A percentile compares a stretch with the other conserved stretches of the same genome.
Conservation (phyloP, 1,140 invertebrate species). For the Drosophila ambigua region DNA sequence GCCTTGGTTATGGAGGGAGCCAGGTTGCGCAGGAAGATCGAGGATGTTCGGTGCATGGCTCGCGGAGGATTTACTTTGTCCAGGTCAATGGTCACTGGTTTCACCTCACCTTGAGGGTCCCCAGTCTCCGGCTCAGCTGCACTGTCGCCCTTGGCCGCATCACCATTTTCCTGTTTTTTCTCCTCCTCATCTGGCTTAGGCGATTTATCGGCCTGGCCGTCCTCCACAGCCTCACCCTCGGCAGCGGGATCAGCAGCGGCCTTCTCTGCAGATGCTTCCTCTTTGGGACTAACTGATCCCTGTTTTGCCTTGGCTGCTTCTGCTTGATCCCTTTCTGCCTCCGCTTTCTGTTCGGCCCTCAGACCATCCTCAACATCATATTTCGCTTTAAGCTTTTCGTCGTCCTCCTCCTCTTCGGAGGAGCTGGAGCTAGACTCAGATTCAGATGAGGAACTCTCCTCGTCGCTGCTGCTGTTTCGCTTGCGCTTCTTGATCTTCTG, state of each 20-base stretch:
- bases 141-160: conserved; percentile 14
- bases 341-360: conserved; percentile 61
- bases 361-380: conserved; percentile 82
- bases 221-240: background rate
- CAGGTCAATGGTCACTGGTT: conserved; percentile 74
- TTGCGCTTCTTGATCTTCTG: conserved; percentile 81
- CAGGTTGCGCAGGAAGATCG: conserved; percentile 98
- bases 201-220: conserved; percentile 1
- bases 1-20: conserved; percentile 97
- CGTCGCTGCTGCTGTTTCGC: conserved; percentile 83
- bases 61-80: conserved; percentile 86
- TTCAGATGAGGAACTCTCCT: conserved; percentile 78
- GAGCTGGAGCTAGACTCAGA: conserved; percentile 69
- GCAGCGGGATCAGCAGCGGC: background rate
- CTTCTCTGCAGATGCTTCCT: background rate
- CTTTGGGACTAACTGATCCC: conserved; percentile 28
- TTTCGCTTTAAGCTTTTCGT: conserved; percentile 79
- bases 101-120: conserved; percentile 5
- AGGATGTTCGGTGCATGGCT: conserved; percentile 96
- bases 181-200: background rate
- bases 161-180: conserved; percentile 15
- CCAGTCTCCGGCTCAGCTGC: conserved; percentile 51
- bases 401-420: conserved; percentile 64
- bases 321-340: conserved; percentile 55
- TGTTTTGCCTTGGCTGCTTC: conserved; percentile 65